Percentiles rank a stretch among this genome's conserved stretches.
phyloP scores from a whole-genome alignment of 2,797 vertebrate species.

The Tympanoctomys barrerae region DNA sequence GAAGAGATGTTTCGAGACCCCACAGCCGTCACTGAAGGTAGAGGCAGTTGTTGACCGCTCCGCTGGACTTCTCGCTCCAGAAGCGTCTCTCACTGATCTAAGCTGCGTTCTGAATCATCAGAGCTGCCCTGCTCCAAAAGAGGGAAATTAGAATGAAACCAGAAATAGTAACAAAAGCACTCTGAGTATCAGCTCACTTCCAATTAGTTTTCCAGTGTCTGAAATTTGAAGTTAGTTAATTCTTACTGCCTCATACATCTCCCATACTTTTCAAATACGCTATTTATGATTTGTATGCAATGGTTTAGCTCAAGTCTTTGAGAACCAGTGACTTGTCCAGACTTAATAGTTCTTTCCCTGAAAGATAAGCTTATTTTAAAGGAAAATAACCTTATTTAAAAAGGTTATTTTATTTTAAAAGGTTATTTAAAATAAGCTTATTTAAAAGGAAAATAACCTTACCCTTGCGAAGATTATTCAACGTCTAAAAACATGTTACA shows the following conservation, averaged over 20 bases:
- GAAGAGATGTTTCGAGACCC: not conserved
- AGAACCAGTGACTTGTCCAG: not conserved
- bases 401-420: too few species aligned
- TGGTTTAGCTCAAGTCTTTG: not conserved
- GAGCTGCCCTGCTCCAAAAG: rapidly evolving
- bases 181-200: not conserved
- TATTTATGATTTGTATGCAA: not conserved
- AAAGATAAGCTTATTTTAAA: not conserved
- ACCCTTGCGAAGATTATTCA: not conserved
- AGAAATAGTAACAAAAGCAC: not conserved
- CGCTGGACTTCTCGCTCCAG: not conserved
- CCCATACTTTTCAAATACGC: not conserved
- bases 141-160: not conserved
- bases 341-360: not conserved
- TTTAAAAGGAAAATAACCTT: too few species aligned
- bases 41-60: not conserved
- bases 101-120: not conserved
- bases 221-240: not conserved
- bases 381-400: not conserved
- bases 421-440: too few species aligned
- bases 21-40: not conserved
- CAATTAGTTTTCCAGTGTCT: not conserved
- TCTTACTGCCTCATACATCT: not conserved
- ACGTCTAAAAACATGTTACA: not conserved
- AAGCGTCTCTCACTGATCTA: not conserved